Evolutionary conservation across 2,888 invertebrate genomes (phyloP).

Genomic region (Nasonia oneida): DNA sequence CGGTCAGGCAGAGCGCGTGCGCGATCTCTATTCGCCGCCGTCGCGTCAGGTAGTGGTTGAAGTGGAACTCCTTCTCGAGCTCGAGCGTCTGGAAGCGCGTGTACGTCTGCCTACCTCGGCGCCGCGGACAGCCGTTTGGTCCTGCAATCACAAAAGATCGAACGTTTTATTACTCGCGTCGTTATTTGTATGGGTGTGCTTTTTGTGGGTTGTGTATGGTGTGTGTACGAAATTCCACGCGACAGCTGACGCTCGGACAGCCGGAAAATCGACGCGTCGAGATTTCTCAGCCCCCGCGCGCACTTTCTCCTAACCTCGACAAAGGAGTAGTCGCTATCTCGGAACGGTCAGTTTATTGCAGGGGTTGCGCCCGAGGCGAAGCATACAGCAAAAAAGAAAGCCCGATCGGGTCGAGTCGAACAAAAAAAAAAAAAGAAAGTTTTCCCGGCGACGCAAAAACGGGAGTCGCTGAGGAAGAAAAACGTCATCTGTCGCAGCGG

Average conservation of each 20-base stretch:
- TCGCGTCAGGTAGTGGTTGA: constrained; percentile 98
- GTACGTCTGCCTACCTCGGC: constrained; percentile 97
- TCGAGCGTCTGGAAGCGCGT: constrained; percentile 99
- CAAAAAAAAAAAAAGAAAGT: constrained; percentile 70
- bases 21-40: constrained; percentile 98
- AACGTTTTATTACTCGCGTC: not conserved
- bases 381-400: constrained; percentile 52
- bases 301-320: constrained; percentile 72
- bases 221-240: not conserved
- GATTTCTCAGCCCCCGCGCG: not conserved
- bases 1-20: constrained; percentile 96
- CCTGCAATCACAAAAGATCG: constrained; percentile 82
- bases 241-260: constrained; percentile 1
- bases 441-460: constrained; percentile 64
- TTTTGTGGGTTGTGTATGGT: not conserved
- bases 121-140: constrained; percentile 96
- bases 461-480: constrained; percentile 5
- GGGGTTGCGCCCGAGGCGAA: constrained; percentile 70
- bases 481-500: constrained; percentile 56
- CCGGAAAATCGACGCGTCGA: constrained; percentile 27
- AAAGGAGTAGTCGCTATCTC: constrained; percentile 66
- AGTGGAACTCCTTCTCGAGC: constrained; percentile 98
- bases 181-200: not conserved
- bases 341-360: constrained; percentile 74
- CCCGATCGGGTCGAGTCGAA: not conserved